Evolutionary conservation across 2,888 invertebrate genomes (phyloP), one percentile per base, ranked within the genome.

Genomic region (Anaspis maculata): DNA sequence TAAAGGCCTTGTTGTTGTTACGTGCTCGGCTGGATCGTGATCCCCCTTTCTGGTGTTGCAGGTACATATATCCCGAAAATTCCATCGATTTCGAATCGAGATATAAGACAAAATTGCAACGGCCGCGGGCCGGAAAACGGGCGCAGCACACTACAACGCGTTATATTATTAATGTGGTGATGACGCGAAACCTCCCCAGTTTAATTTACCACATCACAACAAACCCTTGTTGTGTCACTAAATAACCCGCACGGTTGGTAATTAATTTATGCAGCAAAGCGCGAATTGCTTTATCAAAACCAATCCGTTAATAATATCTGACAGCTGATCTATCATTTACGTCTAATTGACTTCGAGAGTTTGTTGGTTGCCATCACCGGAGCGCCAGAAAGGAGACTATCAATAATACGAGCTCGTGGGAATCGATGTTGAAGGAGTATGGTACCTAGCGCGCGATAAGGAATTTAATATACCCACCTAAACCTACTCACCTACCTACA

Each of bases 241-340:
- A 39, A 34, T 34, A 34, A 29, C 25, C 22, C 15, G 34, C 36
- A 33, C 24, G 24, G 24, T 10, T 10, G 19, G 19, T 52, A 57
- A 57, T 57, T 57, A 57, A 54, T 57, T 54, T 56, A 57, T 54
- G 53, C 48, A 48, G 42, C 40, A 48, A 44, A 47, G 45, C 49
- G 48, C 46, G 51, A 51, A 53, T 52, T 47, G 50, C 47, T 48
- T 47, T 48, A 53, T 49, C 51, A 51, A 52, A 51, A 52, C 53
- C 56, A 49, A 58, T 58, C 54, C 53, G 57, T 58, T 58, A 58
- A 58, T 58, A 56, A 52, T 44, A 45, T 48, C 46, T 49, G 54
- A 52, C 54, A 51, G 56, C 52, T 56, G 54, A 58, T 58, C 56
- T 56, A 58, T 58, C 57, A 58, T 56, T 58, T 58, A 57, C 50